Evolutionary conservation across 2,797 vertebrate genomes (phyloP), one percentile per base, ranked within the genome.

Genomic region (Acomys russatus): DNA sequence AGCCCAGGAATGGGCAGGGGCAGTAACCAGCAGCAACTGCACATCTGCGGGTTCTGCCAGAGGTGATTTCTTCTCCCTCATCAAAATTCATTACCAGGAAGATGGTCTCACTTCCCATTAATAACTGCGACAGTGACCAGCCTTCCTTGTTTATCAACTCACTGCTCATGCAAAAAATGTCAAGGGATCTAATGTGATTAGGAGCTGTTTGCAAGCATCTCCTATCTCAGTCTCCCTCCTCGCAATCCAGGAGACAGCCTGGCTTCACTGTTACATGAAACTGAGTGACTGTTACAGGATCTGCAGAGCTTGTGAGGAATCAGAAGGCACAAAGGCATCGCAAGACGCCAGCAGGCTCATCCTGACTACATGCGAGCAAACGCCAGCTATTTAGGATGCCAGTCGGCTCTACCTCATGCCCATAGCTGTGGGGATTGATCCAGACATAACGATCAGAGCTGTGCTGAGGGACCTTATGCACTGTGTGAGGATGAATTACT

Each of bases 81-180:
- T 97, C 93, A 97, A 92, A 95, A 96, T 86, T 76, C 84, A 96
- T 54, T 78, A 93, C 49, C n/a, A 79, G 44, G 0, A 44, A 84
- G 66, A 95, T 4, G 33, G 59, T 96, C 85, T 83, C 82, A 90
- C 92, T 95, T 80, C 93, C 64, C 80, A 76, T 96, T 96, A 97
- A 68, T 95, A 96, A 96, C 92, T 23, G 74, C 35, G 91, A 92
- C 94, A 86, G 84, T 84, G 95, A 88, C 90, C 22, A 92, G 80
- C 88, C 96, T 73, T 76, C 14, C 28, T 98, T 92, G 49, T 97
- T 97, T 97, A 96, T 85, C 85, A 98, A 92, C 71, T 91, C 97
- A 94, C 7, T 92, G 74, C 83, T 97, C 97, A 94, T 82, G 88
- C 95, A 86, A 89, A 78, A 96, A 96, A 85, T 96, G 94, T 88